phyloP scores from a whole-genome alignment of 2,113 vertebrate genomes.

The Terrapene triunguis region DNA sequence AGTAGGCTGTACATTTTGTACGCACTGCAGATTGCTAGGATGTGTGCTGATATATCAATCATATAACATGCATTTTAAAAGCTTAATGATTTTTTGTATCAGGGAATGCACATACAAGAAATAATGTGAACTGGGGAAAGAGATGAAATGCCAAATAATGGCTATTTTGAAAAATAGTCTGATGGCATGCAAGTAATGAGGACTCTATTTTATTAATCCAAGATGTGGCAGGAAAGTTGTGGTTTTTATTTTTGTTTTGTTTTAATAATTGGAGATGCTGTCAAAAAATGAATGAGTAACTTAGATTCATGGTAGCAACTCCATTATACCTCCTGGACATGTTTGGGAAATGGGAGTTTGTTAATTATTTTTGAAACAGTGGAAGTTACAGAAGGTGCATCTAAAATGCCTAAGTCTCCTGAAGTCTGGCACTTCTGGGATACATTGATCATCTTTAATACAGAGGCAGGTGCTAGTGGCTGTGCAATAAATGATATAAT shows the following conservation, averaged over 20 bases:
- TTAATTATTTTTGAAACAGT: background rate
- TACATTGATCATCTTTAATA: background rate
- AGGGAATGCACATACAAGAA: constrained; percentile 36
- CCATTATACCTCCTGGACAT: background rate
- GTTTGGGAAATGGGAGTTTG: background rate
- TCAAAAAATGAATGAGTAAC: constrained; percentile 24
- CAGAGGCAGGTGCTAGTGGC: background rate
- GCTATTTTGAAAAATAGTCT: constrained; percentile 42
- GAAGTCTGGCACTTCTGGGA: background rate
- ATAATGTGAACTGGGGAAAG: constrained; percentile 2
- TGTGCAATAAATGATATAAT: background rate
- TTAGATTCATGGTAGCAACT: background rate
- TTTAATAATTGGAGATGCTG: background rate
- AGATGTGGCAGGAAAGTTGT: background rate
- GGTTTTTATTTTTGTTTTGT: constrained; percentile 23
- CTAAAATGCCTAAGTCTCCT: background rate
- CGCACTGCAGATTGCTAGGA: background rate
- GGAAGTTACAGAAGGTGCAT: background rate
- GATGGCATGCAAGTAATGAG: background rate
- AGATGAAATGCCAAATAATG: constrained; percentile 36
- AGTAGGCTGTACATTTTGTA: constrained; percentile 7
- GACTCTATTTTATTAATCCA: constrained; percentile 4
- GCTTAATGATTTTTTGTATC: constrained; percentile 2
- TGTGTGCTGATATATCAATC: background rate
- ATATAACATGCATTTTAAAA: constrained; percentile 46